phyloP scores from a whole-genome alignment of 2,888 invertebrate genomes.

The Drosophila helvetica region DNA sequence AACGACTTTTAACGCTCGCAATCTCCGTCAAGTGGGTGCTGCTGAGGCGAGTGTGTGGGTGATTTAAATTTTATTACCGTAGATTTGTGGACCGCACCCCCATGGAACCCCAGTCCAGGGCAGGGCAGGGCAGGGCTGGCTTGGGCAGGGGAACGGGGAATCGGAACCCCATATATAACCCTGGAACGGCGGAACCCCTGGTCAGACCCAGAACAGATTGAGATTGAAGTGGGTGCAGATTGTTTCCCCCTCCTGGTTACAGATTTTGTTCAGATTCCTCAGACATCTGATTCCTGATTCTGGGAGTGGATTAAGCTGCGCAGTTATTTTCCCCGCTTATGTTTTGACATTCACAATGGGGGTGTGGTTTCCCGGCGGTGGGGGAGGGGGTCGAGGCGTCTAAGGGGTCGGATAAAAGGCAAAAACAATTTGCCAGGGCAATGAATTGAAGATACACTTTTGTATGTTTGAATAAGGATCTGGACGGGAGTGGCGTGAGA shows the following conservation, averaged over 20 bases:
- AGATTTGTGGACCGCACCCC: conserved; percentile 18
- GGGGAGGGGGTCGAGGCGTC: conserved; percentile 8
- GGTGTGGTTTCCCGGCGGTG: conserved; percentile 15
- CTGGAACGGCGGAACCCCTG: neutral
- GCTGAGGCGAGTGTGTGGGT: conserved; percentile 56
- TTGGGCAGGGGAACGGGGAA: too few relatives aligned
- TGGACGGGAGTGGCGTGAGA: neutral
- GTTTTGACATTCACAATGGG: conserved; percentile 55
- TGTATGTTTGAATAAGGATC: conserved; percentile 28
- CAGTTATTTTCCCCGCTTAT: conserved; percentile 55
- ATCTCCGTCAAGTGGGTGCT: conserved; percentile 13
- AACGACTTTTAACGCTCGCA: conserved; percentile 59
- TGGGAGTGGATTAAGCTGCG: conserved; percentile 68
- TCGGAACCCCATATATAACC: too few relatives aligned
- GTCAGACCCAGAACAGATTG: conserved; percentile 46
- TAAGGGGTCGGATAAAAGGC: conserved; percentile 1
- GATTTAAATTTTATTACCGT: conserved; percentile 81
- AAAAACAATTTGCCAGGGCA: conserved; percentile 51
- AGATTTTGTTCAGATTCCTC: neutral
- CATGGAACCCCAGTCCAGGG: neutral
- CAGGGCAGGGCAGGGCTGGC: too few relatives aligned
- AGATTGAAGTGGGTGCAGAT: conserved; percentile 72
- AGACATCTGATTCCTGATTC: conserved; percentile 1
- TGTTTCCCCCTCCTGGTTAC: conserved; percentile 43
- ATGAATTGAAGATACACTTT: conserved; percentile 50